These are phyloP conservation scores for Telmatochromis sp. DNA, from an alignment of 2,113 vertebrate genomes.

Conservation along the genomic window DNA sequence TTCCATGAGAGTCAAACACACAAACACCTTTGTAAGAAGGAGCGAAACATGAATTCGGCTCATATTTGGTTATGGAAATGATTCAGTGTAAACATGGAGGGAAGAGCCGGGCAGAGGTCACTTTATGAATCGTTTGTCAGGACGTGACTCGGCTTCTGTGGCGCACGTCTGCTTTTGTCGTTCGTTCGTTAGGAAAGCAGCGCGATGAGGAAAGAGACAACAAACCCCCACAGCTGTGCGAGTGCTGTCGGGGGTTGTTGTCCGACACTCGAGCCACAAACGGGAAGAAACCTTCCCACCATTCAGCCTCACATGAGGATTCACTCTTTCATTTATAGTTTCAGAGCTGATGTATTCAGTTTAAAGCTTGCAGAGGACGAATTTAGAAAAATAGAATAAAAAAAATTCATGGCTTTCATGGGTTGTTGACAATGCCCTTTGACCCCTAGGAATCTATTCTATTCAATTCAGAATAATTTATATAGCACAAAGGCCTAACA, in stretches of 20 bases:
- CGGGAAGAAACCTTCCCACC: fast-evolving
- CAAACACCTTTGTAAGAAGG: background rate
- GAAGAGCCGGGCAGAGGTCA: fast-evolving
- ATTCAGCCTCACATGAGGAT: background rate
- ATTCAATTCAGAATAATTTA: fast-evolving
- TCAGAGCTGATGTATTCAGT: background rate
- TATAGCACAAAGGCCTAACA: fast-evolving
- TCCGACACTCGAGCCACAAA: background rate
- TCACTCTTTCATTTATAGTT: fast-evolving
- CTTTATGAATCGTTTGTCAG: background rate
- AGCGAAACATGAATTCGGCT: fast-evolving
- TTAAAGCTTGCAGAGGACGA: background rate
- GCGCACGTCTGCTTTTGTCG: background rate
- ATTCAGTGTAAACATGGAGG: background rate
- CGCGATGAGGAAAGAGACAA: background rate
- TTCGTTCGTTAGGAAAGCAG: background rate
- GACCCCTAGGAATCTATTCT: fast-evolving
- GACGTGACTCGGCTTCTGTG: fast-evolving
- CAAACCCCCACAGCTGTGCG: background rate
- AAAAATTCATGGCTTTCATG: background rate
- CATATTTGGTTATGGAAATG: background rate
- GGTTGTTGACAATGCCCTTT: background rate
- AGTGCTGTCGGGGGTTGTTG: background rate
- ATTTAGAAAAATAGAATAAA: background rate
- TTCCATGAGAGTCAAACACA: background rate